phyloP scores from a whole-genome alignment of 2,113 vertebrate species.

The Coptodon bakossiorum region DNA sequence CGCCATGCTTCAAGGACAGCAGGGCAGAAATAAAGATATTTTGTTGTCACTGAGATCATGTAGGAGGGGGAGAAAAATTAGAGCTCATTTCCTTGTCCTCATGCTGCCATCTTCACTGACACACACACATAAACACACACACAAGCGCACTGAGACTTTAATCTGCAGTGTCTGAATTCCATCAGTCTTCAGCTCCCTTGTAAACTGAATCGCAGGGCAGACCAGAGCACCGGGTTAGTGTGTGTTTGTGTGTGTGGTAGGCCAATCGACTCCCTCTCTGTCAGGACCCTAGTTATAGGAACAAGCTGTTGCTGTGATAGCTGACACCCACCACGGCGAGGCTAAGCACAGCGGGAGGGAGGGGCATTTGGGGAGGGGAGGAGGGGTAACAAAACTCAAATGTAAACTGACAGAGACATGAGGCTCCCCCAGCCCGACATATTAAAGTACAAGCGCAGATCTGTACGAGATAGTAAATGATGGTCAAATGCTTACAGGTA shows the following conservation, averaged over 20 bases:
- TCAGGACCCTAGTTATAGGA: conserved; percentile 76
- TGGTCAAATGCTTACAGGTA: neutral
- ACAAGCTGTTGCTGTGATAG: conserved; percentile 80
- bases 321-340: conserved; percentile 68
- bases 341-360: conserved; percentile 13
- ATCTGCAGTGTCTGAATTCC: conserved; percentile 66
- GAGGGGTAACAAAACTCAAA: conserved; percentile 3
- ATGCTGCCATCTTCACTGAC: conserved; percentile 16
- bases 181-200: conserved; percentile 71
- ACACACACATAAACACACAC: neutral
- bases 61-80: neutral
- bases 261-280: conserved; percentile 62
- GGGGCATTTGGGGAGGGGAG: neutral
- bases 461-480: neutral
- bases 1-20: neutral
- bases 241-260: conserved; percentile 42
- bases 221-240: conserved; percentile 29
- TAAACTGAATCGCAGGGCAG: conserved; percentile 57
- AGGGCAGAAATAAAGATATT: neutral
- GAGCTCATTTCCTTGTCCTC: conserved; percentile 14
- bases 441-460: conserved; percentile 5
- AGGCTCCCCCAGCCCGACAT: neutral
- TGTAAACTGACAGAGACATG: neutral
- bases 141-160: neutral
- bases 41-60: neutral